Conservation (phyloP, 2,797 vertebrate species). For the Squalus acanthias region DNA sequence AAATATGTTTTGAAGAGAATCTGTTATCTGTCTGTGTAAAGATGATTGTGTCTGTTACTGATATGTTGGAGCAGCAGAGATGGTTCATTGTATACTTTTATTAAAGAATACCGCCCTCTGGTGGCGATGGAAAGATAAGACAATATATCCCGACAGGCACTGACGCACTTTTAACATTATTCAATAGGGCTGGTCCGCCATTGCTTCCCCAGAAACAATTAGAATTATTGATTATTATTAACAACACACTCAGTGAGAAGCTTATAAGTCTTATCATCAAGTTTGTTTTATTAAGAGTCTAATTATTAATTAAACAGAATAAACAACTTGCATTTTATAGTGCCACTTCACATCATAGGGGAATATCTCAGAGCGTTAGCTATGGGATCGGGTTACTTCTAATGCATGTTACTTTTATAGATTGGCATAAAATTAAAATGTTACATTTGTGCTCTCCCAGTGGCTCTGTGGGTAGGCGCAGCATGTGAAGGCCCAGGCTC, state of each 20-base stretch:
- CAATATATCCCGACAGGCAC: neutral
- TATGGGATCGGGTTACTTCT: too few species aligned
- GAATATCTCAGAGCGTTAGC: neutral
- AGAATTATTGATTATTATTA: neutral
- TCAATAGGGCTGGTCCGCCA: neutral
- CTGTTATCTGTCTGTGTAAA: neutral
- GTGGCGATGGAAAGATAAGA: neutral
- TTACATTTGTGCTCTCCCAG: too few species aligned
- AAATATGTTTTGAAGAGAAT: neutral
- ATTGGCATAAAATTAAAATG: too few species aligned
- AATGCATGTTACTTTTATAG: too few species aligned
- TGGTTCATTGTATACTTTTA: neutral
- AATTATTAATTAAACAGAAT: neutral
- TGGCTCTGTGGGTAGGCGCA: too few species aligned
- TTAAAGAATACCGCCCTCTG: neutral
- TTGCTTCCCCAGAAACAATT: neutral
- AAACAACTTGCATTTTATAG: neutral
- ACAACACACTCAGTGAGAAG: neutral
- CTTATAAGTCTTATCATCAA: neutral
- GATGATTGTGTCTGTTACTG: neutral
- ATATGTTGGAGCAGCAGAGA: neutral
- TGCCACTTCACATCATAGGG: neutral
- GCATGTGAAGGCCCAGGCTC: too few species aligned
- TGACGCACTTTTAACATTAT: too few species aligned
- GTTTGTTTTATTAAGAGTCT: neutral